A percentile compares a stretch with the other conserved stretches of the same genome.
Conservation (phyloP, 2,797 vertebrate genomes). For the Thunnus albacares region DNA sequence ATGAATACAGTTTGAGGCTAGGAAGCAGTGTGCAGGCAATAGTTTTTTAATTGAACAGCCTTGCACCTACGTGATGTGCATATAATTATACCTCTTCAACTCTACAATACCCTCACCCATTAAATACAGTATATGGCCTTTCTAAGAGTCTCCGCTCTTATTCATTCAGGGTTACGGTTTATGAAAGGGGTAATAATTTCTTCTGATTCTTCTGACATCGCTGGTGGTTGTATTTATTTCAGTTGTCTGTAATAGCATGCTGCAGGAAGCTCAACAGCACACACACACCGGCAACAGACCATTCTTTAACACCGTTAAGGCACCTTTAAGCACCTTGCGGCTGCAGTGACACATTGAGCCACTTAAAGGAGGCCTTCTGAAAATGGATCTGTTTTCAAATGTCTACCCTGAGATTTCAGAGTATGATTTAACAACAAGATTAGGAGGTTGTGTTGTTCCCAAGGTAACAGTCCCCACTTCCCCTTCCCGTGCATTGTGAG, state of each 20-base stretch:
- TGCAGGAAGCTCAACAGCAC: not conserved
- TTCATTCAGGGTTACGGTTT: not conserved
- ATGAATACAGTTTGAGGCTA: no score
- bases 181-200: not conserved
- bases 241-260: not conserved
- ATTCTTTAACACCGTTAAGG: not conserved
- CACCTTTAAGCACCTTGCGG: conserved; percentile 4
- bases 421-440: conserved; percentile 38
- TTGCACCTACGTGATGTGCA: no score
- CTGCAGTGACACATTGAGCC: conserved; percentile 14
- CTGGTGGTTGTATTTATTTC: not conserved
- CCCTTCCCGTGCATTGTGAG: not conserved
- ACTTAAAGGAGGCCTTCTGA: conserved; percentile 19
- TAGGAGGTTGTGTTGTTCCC: conserved; percentile 61
- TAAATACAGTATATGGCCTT: not conserved
- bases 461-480: conserved; percentile 50
- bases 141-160: not conserved
- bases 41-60: no score
- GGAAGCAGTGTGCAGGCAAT: no score
- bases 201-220: not conserved
- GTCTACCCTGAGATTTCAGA: not conserved
- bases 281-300: not conserved
- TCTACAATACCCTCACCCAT: no score
- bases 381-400: conserved; percentile 45
- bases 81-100: no score